Conservation (phyloP, 2,888 invertebrate species). For the Stramonita haemastoma region DNA sequence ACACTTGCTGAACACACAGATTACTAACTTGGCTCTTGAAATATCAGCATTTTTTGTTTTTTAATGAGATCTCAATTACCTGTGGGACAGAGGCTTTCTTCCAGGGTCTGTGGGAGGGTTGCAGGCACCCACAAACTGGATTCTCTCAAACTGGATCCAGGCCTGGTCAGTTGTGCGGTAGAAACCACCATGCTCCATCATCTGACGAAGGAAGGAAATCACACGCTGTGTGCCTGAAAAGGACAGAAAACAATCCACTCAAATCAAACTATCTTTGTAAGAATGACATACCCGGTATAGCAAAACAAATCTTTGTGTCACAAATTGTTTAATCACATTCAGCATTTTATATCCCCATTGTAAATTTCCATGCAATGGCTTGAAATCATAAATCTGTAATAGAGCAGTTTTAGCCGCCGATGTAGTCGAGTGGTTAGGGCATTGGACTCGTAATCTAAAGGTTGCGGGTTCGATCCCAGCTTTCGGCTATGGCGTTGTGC, state of each 20-base stretch:
- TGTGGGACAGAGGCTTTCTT: conserved; percentile 94
- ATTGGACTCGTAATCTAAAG: no score
- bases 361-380: no score
- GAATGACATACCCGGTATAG: no score
- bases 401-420: no score
- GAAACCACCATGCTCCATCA: conserved; percentile 92
- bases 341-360: no score
- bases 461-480: no score
- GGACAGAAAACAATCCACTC: neutral
- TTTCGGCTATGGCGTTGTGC: no score
- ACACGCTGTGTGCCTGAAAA: conserved; percentile 87
- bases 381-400: no score
- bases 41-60: neutral
- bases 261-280: neutral
- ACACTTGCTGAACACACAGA: neutral
- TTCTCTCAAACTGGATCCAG: conserved; percentile 97
- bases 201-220: conserved; percentile 98
- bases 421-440: no score
- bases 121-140: conserved; percentile 99
- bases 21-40: neutral
- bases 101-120: conserved; percentile 99
- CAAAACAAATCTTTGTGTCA: no score
- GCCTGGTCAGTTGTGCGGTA: conserved; percentile 86
- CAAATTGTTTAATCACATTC: no score
- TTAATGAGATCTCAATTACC: conserved; percentile 76